Evolutionary conservation across 2,113 vertebrate genomes (phyloP), one percentile per base, ranked within the genome.

Genomic region (Pteropus alecto): DNA sequence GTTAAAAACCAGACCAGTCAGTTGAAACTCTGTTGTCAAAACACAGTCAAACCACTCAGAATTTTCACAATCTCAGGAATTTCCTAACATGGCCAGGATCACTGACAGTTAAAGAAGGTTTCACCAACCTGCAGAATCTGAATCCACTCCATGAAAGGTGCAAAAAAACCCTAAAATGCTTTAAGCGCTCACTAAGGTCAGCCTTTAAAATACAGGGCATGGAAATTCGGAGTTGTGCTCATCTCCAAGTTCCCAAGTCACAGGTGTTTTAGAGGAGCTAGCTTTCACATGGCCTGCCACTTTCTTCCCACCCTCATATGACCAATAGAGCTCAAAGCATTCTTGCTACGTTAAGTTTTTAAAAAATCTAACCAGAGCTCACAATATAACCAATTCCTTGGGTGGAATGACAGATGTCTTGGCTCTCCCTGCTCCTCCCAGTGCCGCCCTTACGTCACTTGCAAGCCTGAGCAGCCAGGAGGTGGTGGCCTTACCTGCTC

Each of bases 11-110:
- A 43, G 82, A 33, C 38, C 58, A 68, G 71, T 88, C 82, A 79
- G 89, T 70, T 35, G 35, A 83, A 89, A 89, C 74, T 7, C 68
- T 92, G 30, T 12, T 83, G 93, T 86, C 78, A 46, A 95, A 93
- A 85, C 70, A 79, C 41, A 83, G 43, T 21, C 60, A 41, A 48
- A 41, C 18, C 41, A 24, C 90, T 93, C 48, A 33, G 9, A 43
- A 56, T 70, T 87, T 60, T 77, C 63, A 95, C 56, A 87, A 38
- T 16, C 22, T 77, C n/a, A 95, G 70, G 90, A 76, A 70, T 91
- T 92, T 85, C 87, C 81, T 77, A 84, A 87, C 56, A 73, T 0
- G 67, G 67, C n/a, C 56, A 63, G 33, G 56, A 76, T 56, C 54
- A 33, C 43, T 30, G 41, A 67, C 38, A 78, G 18, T 71, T 3